phyloP scores from a whole-genome alignment of 2,113 vertebrate genomes.

The Serinus canaria region DNA sequence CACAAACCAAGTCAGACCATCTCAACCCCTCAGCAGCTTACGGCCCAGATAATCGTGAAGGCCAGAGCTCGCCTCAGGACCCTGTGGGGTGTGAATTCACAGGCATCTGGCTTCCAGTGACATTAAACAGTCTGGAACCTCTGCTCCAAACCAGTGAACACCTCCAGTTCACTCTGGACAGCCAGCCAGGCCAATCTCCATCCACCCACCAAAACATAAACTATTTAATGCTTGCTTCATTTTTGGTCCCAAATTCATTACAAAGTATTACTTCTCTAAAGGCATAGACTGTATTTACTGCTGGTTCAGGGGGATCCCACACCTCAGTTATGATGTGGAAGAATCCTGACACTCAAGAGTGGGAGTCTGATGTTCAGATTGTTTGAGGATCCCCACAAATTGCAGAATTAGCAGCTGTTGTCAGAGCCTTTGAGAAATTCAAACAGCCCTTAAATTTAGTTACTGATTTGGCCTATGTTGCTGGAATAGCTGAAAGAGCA shows the following conservation, averaged over 20 bases:
- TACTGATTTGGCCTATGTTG: not conserved
- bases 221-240: not conserved
- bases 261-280: not conserved
- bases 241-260: not conserved
- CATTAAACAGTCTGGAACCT: not conserved
- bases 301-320: not conserved
- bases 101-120: not conserved
- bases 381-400: not conserved
- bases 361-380: not conserved
- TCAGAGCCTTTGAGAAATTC: not conserved
- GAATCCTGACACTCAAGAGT: not conserved
- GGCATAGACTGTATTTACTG: not conserved
- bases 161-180: not conserved
- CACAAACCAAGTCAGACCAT: not conserved
- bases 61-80: not conserved
- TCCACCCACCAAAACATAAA: not conserved
- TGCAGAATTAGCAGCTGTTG: not conserved
- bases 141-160: not conserved
- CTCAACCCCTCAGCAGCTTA: not conserved
- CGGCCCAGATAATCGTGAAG: not conserved
- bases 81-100: not conserved
- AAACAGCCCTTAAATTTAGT: not conserved
- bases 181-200: not conserved
- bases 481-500: not conserved
- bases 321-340: not conserved